Evolutionary conservation across 2,797 vertebrate genomes (phyloP), one percentile per base, ranked within the genome.

Genomic region (Gambelia wislizenii): DNA sequence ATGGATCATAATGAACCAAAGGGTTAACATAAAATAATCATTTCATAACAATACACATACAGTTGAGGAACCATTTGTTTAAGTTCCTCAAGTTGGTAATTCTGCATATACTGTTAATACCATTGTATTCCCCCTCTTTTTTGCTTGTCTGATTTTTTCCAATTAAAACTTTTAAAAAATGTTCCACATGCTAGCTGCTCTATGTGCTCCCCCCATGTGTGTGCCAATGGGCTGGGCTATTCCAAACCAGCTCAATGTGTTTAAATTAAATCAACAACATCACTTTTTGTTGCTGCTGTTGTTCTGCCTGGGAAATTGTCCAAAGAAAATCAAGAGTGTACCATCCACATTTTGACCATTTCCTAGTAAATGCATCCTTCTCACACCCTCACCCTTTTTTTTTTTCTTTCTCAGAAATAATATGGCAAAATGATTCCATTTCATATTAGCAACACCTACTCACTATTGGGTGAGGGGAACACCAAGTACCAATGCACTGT

Each of bases 241-340:
- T 88, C 91, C 86, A 84, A 78, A 85, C 88, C 90, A 89, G 13
- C 0, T 12, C 18, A 74, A 86, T 88, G 87, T 69, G 67, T 91
- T 94, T 90, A 56, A 85, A 91, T 86, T 59, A 44, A 86, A 90
- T 61, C 30, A 61, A 70, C 91, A 87, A 39, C 44, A 82, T 89
- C 84, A 61, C 61, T 91, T 93, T 93, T 84, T n/a, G n/a, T 42
- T 59, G 56, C 22, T 67, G 64, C 47, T 42, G n/a, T 72, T 91
- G 49, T 87, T 64, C n/a, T 64, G 49, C 36, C 88, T 88, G 56
- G 90, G 92, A 95, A 94, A 83, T 12, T 52, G 36, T 95, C 90
- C 93, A 94, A 95, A 93, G 86, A 93, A 96, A 94, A 89, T 79
- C 86, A 47, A 27, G 81, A 44, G 2, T 87, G 83, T 84, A 90